Base-by-base conservation (phyloP, 2,797 vertebrate species). In the Eurystomus glaucurus region DNA sequence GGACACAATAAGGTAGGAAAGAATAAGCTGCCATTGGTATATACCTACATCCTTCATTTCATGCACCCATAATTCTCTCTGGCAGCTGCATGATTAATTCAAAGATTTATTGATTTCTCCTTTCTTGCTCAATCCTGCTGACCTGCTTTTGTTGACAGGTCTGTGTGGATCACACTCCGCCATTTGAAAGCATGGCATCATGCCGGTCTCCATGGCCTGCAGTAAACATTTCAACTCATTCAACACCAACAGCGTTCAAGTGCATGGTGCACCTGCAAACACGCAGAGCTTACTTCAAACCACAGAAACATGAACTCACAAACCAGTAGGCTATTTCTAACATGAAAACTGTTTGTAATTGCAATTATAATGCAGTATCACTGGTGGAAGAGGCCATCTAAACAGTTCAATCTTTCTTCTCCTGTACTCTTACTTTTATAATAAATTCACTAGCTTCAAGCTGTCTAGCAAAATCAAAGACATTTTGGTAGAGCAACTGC, bases 41-140 rank as follows among this genome's bases (percentile, higher is more conserved):
- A 98, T 86, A 98, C 98, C 98, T 98, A 97, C 97, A 98, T 97
- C 98, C 97, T 98, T 99, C 98, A 98, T 97, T 98, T 98, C 98
- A 97, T 96, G 94, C 98, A 98, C 98, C 98, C 98, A 98, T 99
- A 98, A 99, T 98, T 99, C 98, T 98, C 97, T 97, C 93, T 98
- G 99, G 98, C 99, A 99, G 98, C 97, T 90, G 93, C 97, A 98
- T 99, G 98, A 99, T 99, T 99, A 99, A 99, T 99, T 99, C 98
- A 99, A 98, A 99, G 98, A 98, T 98, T 96, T 99, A 99, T 99
- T 98, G 99, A 99, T 99, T 98, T 98, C 97, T 95, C 96, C 98
- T 97, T 80, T 84, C 85, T 97, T 98, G 69, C 93, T 92, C 98
- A 95, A 41, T 99, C 75, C 95, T 90, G 52, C 96, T 98, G 98